phyloP scores from a whole-genome alignment of 2,888 invertebrate genomes.

The Pristionchus mayeri region DNA sequence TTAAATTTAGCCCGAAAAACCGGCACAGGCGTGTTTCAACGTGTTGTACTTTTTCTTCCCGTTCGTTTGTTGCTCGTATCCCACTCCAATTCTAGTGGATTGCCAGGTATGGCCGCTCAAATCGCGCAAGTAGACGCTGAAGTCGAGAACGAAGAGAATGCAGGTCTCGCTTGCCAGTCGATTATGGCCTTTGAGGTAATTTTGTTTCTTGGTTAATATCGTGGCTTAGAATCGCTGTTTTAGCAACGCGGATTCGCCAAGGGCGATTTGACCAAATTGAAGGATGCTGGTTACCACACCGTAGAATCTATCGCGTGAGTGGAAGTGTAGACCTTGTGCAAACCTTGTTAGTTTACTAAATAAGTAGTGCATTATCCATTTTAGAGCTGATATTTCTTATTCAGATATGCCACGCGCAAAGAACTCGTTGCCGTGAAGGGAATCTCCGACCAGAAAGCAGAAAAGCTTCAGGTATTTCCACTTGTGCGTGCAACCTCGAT shows the following conservation, averaged over 20 bases:
- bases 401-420: slow-evolving; percentile 87
- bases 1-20: not conserved
- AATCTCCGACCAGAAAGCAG: slow-evolving; percentile 96
- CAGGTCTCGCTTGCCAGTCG: slow-evolving; percentile 46
- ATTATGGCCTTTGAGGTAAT: slow-evolving; percentile 39
- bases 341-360: not conserved
- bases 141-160: slow-evolving; percentile 47
- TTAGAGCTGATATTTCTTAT: no score
- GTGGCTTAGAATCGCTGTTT: not conserved
- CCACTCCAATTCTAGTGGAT: not conserved
- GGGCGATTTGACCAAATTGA: slow-evolving; percentile 90
- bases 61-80: not conserved
- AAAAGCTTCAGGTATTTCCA: slow-evolving; percentile 78
- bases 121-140: not conserved
- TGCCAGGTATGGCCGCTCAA: slow-evolving; percentile 35
- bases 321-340: not conserved
- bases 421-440: slow-evolving; percentile 85
- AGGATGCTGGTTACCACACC: slow-evolving; percentile 93
- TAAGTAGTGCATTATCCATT: not conserved
- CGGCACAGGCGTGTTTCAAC: not conserved
- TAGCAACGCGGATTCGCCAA: slow-evolving; percentile 68
- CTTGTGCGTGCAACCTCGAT: not conserved
- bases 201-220: not conserved
- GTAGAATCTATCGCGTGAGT: slow-evolving; percentile 91
- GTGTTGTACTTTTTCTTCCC: no score